Evolutionary conservation across 2,113 vertebrate species (phyloP).

Genomic region (Oncorhynchus nerka): DNA sequence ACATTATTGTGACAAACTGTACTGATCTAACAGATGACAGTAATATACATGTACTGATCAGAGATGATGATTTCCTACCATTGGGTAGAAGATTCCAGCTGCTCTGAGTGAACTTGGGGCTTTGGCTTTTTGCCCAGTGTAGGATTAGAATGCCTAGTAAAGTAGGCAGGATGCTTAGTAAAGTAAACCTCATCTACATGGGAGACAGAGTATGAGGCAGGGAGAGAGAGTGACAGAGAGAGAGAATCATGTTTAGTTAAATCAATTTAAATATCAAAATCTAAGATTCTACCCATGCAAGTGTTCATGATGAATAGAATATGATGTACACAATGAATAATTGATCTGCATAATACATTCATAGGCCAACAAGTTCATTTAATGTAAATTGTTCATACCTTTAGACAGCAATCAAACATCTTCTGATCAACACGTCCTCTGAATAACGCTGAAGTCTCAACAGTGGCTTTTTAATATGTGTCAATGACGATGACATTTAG

Average conservation of each 20-base stretch:
- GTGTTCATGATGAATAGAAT: neutral
- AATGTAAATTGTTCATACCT: neutral
- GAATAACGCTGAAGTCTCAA: neutral
- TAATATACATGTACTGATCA: neutral
- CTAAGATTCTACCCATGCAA: neutral
- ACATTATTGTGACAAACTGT: no score
- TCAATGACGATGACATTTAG: no score
- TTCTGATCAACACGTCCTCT: neutral
- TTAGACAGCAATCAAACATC: neutral
- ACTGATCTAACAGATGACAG: no score
- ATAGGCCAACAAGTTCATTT: neutral
- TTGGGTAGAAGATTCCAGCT: constrained; percentile 52
- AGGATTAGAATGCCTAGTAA: constrained; percentile 14
- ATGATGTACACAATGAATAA: neutral
- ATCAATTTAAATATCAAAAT: neutral
- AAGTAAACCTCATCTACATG: constrained; percentile 48
- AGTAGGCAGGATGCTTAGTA: neutral
- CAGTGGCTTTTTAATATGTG: neutral
- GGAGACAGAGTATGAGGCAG: neutral
- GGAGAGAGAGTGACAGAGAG: no score
- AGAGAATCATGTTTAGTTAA: neutral
- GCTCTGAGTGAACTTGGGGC: constrained; percentile 12
- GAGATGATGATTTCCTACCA: neutral
- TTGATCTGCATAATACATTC: neutral
- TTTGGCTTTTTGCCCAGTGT: constrained; percentile 15